Base-by-base conservation (phyloP, 2,797 vertebrate genomes). In the Gymnodraco acuticeps region DNA sequence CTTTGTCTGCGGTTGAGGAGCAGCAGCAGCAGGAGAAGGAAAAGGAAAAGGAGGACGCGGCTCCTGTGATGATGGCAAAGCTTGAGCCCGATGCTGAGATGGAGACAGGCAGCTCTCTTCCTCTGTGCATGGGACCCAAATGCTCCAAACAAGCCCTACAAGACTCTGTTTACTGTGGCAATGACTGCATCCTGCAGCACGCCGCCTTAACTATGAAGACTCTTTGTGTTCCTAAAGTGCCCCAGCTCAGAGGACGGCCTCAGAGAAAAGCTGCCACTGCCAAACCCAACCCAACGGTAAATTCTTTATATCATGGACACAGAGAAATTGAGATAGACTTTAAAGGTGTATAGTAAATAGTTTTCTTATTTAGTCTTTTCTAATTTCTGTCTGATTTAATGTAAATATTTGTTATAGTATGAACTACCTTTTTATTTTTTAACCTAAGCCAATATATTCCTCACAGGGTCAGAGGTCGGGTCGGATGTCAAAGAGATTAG, bases 151-250 rank as follows among this genome's bases (percentile, higher is more conserved):
- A 94, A 75, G 96, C 98, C 1, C 93, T 97, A 55, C 95, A 95
- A 0, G 98, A 97, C 82, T 99, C 98, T 0, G 98, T 99, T 62
- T 99, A 99, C 86, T 99, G 98, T 78, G 96, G 98, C 87, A 97
- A 91, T 2, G 96, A 97, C 73, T 99, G 98, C 86, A 99, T 99
- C 72, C 95, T 99, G 56, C 96, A 96, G 77, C 98, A 99, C 0
- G 98, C 98, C 16, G 96, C 98, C 0, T 93, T 94, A 58, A 95
- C 98, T 0, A 99, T 99, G 96, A 97, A 96, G 90, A 94, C 94
- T 51, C 83, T 98, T 19, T 96, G 95, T 48, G 93, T 90, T 31
- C 92, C 96, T 72, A 97, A 97, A 90, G 95, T 95, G 23, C 72
- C 92, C 27, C 96, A 95, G 65, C 43, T 91, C n/a, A 95, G 93